A percentile compares a stretch with the other conserved stretches of the same genome.
These are phyloP conservation scores for Microcebus lehilahytsara DNA, from an alignment of 2,113 vertebrate genomes.

Conservation along the genomic window DNA sequence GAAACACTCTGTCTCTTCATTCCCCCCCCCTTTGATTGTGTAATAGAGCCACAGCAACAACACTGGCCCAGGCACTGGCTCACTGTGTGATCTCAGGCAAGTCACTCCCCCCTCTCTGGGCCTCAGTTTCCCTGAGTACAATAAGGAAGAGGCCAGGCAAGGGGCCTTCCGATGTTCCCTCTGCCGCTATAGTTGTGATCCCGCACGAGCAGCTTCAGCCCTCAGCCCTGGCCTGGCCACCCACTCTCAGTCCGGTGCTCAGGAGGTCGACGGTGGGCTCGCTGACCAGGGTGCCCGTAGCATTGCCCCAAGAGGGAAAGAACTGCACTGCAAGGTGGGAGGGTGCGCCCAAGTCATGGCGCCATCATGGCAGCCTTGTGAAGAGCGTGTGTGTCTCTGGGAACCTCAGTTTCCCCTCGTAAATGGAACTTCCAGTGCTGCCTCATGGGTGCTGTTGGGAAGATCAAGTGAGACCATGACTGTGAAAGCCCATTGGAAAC, in stretches of 20 bases:
- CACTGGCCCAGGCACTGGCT: neutral
- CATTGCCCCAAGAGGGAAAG: fast-evolving
- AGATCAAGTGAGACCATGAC: neutral
- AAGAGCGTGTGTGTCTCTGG: neutral
- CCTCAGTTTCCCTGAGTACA: neutral
- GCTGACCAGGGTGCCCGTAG: fast-evolving
- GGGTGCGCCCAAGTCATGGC: neutral
- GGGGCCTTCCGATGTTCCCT: too few relatives aligned
- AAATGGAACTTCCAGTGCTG: neutral
- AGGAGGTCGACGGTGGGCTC: neutral
- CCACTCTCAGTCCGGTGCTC: neutral
- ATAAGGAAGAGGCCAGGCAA: neutral
- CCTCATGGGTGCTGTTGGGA: neutral
- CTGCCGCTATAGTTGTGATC: neutral
- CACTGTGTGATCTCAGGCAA: too few relatives aligned
- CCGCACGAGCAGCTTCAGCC: neutral
- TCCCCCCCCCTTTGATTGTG: neutral
- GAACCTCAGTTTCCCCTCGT: neutral
- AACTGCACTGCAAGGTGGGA: neutral
- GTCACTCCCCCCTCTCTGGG: neutral
- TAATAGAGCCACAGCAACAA: neutral
- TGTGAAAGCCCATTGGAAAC: neutral
- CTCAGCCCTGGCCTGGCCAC: neutral
- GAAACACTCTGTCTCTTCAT: neutral
- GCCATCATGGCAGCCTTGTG: neutral